Evolutionary conservation across 92 coral and sea anemone genomes (phyloP), one percentile per base, ranked within the genome.

Genomic region (Virgularia gustaviana): DNA sequence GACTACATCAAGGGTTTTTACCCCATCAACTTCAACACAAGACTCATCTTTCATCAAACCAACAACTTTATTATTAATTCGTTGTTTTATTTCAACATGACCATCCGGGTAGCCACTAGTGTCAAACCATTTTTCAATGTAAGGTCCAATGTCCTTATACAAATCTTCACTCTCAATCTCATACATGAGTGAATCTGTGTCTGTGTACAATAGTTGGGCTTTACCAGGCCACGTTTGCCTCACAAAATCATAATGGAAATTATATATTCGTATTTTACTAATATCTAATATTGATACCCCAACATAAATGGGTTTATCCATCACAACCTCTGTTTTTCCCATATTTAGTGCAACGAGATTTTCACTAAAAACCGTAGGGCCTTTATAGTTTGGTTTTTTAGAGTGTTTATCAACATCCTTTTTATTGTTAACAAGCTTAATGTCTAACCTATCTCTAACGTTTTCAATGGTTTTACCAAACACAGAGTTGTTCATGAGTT

Each of bases 31-130:
- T 8, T 13, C 10, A 18, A 41, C 1, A 35, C 18, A 41, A 9
- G 52, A 15, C 24, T 56, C 63, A 29, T 56, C 59, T 41, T 63
- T 63, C 44, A 63, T 35, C 53, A 63, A 9, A 6, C 70, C 70
- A 18, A 35, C 34, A 23, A 63, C 53, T 25, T 63, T 63, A 15
- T 4, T 43, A 23, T 66, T 66, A 6, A 39, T 16, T 9, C 60
- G 55, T 1, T 54, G 39, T 34, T 23, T 32, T 20, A 66, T 55
- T 22, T 36, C 62, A 0, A 36, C 43, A 8, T 63, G 53, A 31
- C 36, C 53, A 0, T 35, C 34, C 8, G 2, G 2, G 11, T 25
- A 25, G 30, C n/a, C 19, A 6, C 70, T 4, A 31, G 70, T 63
- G 2, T 63, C 70, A 19, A 63, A 63, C 19, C 0, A 24, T 18